Evolutionary conservation across 1,140 invertebrate genomes (phyloP).

Genomic region (Hypsibius dujardini): DNA sequence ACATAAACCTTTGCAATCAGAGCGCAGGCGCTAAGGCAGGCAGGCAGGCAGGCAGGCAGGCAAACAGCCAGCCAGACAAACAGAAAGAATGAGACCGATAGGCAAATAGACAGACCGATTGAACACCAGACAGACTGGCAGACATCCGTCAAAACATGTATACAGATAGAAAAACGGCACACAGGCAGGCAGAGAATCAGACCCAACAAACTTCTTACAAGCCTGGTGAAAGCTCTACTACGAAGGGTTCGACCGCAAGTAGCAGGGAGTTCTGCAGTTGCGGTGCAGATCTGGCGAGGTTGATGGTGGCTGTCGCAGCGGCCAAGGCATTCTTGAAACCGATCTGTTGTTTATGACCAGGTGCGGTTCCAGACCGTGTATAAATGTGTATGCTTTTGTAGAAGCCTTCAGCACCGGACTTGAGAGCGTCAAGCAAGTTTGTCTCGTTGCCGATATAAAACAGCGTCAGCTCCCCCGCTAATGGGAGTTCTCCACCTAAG

Average conservation of each 20-base stretch:
- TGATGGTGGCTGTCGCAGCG: not conserved
- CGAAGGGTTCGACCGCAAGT: constrained; percentile 9
- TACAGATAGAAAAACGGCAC: not conserved
- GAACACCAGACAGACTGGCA: no score
- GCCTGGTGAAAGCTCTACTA: not conserved
- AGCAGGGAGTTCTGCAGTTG: not conserved
- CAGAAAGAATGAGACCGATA: no score
- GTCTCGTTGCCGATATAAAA: constrained; percentile 14
- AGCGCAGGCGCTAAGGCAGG: no score
- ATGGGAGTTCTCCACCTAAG: not conserved
- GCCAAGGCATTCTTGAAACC: not conserved
- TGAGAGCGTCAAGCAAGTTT: constrained; percentile 1
- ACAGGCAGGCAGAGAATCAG: not conserved
- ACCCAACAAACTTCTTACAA: not conserved
- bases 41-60: no score
- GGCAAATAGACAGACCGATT: no score
- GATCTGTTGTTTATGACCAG: constrained; percentile 14
- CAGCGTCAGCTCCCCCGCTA: not conserved
- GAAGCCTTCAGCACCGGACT: not conserved
- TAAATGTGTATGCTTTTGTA: not conserved
- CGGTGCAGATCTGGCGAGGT: not conserved
- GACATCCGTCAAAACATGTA: not conserved
- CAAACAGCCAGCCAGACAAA: no score
- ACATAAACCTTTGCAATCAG: no score
- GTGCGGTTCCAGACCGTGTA: not conserved